Conservation (phyloP, 2,113 vertebrate species). For the Lynx canadensis region DNA sequence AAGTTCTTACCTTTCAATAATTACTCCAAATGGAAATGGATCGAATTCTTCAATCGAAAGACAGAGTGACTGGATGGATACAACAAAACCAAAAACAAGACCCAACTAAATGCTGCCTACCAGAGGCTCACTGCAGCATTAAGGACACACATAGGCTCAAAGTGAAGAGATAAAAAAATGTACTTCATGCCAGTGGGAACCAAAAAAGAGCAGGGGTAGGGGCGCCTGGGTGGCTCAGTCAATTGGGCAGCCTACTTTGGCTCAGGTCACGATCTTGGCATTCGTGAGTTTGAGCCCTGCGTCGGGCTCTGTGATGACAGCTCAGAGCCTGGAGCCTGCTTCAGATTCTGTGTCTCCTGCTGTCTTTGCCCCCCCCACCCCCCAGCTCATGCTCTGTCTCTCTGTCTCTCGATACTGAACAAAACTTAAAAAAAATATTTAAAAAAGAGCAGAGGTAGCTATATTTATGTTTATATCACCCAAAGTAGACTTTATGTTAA, state of each 20-base stretch:
- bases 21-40: not conserved
- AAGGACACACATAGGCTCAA: not conserved
- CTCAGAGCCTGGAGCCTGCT: too few species aligned
- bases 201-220: not conserved
- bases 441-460: not conserved
- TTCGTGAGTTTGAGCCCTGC: accelerated
- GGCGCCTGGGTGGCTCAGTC: too few species aligned
- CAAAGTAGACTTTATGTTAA: not conserved
- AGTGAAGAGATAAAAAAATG: not conserved
- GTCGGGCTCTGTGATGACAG: too few species aligned
- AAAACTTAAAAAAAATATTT: too few species aligned
- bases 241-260: too few species aligned
- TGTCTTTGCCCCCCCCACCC: too few species aligned
- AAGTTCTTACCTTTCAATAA: not conserved
- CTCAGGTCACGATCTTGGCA: too few species aligned
- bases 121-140: not conserved
- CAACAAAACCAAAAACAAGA: not conserved
- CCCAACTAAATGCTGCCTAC: not conserved
- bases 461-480: not conserved
- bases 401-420: too few species aligned
- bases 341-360: too few species aligned
- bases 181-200: not conserved
- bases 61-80: not conserved
- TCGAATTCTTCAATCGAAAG: not conserved
- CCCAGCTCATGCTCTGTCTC: too few species aligned